phyloP scores from a whole-genome alignment of 2,888 invertebrate genomes.

The Perizoma flavofasciatum region DNA sequence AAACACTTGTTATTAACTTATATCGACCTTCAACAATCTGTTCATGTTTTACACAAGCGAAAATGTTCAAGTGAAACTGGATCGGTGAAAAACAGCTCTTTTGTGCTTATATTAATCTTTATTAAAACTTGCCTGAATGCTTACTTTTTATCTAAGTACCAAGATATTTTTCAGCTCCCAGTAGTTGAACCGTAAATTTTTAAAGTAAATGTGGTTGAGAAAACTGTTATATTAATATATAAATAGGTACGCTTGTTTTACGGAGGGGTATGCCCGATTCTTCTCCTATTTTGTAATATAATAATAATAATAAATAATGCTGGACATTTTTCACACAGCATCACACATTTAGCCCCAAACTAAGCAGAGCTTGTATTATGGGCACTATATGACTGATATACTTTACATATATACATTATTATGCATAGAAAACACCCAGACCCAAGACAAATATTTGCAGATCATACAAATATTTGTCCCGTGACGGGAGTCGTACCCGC shows the following conservation, averaged over 20 bases:
- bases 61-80: constrained; percentile 13
- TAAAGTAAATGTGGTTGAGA: constrained; percentile 13
- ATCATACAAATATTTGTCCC: no score
- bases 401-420: no score
- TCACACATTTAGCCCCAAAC: no score
- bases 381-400: no score
- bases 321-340: neutral
- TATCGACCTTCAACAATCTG: constrained; percentile 8
- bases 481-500: neutral
- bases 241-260: no score
- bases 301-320: neutral
- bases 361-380: no score
- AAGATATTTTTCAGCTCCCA: constrained; percentile 12
- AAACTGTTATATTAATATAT: constrained; percentile 5
- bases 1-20: neutral
- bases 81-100: constrained; percentile 23
- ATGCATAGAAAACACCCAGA: neutral
- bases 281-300: no score
- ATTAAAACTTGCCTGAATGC: constrained; percentile 28
- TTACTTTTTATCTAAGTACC: constrained; percentile 26
- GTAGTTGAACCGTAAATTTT: constrained; percentile 29
- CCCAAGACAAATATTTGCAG: neutral
- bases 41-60: no score
- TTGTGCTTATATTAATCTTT: constrained; percentile 33
- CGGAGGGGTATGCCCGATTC: no score